These are phyloP conservation scores for Drosophila parabipectinata DNA, from an alignment of 1,140 invertebrate species.

Conservation along the genomic window DNA sequence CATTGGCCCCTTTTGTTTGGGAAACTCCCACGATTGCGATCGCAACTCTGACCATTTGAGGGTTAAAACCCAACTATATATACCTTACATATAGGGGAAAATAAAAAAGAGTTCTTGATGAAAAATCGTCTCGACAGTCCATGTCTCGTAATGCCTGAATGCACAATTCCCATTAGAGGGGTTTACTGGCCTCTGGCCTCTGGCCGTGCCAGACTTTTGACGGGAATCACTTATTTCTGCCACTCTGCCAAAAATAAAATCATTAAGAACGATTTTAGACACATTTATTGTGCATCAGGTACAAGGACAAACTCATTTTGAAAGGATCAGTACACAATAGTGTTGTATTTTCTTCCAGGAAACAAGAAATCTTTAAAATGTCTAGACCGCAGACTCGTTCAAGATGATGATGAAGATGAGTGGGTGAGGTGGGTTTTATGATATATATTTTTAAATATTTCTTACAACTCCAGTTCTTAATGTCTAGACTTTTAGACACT, in stretches of 20 bases:
- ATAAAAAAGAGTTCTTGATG: conserved; percentile 17
- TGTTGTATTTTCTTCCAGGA: conserved; percentile 1
- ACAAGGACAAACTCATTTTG: not conserved
- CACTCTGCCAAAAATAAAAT: not conserved
- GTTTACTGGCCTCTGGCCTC: not conserved
- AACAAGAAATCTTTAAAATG: not conserved
- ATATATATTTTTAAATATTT: not conserved
- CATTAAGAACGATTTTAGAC: not conserved
- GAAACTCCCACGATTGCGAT: conserved; percentile 73
- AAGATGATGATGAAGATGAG: conserved; percentile 1
- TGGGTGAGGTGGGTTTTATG: not conserved
- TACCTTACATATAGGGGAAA: not conserved
- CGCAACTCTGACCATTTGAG: conserved; percentile 41
- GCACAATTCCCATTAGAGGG: conserved; percentile 49
- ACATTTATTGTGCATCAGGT: not conserved
- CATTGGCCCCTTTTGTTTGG: conserved; percentile 50
- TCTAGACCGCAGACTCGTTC: conserved; percentile 12
- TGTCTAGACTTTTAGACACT: too few relatives aligned
- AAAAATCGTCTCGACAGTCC: conserved; percentile 27
- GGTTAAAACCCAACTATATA: conserved; percentile 21
- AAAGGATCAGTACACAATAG: not conserved
- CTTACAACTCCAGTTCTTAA: not conserved
- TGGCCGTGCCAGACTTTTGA: not conserved
- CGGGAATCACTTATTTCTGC: not conserved
- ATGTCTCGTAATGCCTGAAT: conserved; percentile 33